Evolutionary conservation across 92 coral and sea anemone species (phyloP).

Genomic region (Umimayanthus chanpuru): DNA sequence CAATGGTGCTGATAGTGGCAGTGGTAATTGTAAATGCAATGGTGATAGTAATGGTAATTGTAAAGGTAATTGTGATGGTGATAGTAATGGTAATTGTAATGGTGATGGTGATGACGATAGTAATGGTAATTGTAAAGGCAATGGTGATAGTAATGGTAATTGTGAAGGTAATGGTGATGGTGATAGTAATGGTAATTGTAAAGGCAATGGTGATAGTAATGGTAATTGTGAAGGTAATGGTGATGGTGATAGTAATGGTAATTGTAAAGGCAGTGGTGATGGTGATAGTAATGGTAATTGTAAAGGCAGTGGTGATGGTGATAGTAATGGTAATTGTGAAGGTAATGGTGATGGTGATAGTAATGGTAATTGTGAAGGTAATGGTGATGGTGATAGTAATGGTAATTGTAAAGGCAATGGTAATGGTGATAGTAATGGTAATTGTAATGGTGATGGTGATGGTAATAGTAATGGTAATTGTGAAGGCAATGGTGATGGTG

Average conservation of each 20-base stretch:
- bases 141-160: too few species aligned
- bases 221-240: too few species aligned
- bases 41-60: neutral
- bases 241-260: neutral
- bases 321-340: neutral
- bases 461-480: neutral
- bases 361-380: neutral
- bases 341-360: neutral
- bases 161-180: too few species aligned
- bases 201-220: neutral
- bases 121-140: neutral
- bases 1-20: neutral
- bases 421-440: neutral
- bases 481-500: neutral
- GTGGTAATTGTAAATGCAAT: neutral
- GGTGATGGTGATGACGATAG: neutral
- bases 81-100: too few species aligned
- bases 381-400: neutral
- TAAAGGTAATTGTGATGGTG: too few species aligned
- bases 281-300: neutral
- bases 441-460: too few species aligned
- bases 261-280: neutral
- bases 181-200: neutral
- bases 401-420: neutral
- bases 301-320: neutral